Evolutionary conservation across 2,888 invertebrate genomes (phyloP).

Genomic region (Auanema freiburgensis): DNA sequence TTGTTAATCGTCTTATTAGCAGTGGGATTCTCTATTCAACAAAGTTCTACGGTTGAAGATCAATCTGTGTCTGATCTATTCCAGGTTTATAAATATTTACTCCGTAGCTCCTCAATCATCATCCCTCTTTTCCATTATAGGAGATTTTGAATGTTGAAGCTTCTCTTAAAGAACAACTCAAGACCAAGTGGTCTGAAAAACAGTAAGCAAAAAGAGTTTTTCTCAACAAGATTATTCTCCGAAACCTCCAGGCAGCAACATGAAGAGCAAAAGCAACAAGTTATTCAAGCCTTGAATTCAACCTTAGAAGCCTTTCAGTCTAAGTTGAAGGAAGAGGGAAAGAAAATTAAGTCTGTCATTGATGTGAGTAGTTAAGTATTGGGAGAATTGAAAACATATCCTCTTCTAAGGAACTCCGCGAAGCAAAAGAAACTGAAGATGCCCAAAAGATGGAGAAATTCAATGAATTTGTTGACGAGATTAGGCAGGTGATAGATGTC

Average conservation of each 20-base stretch:
- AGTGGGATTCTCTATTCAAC: neutral
- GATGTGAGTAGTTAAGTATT: constrained; percentile 5
- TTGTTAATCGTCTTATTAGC: constrained; percentile 7
- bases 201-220: no score
- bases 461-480: constrained; percentile 24
- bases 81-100: constrained; percentile 7
- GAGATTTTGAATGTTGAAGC: constrained; percentile 13
- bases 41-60: neutral
- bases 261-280: no score
- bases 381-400: neutral
- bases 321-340: constrained; percentile 10
- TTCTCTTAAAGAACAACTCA: constrained; percentile 14
- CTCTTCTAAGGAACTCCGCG: constrained; percentile 4
- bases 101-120: neutral
- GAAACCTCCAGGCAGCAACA: no score
- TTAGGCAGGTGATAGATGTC: constrained; percentile 17
- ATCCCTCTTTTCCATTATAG: constrained; percentile 10
- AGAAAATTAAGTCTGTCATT: constrained; percentile 5
- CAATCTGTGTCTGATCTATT: constrained; percentile 8
- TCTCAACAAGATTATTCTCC: no score
- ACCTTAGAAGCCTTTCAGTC: neutral
- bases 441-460: constrained; percentile 22
- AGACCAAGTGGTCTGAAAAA: constrained; percentile 5
- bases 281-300: neutral
- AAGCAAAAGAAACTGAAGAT: constrained; percentile 12